Base-by-base conservation (phyloP, 2,888 invertebrate genomes). In the Scaptodrosophila latifasciaeformis region DNA sequence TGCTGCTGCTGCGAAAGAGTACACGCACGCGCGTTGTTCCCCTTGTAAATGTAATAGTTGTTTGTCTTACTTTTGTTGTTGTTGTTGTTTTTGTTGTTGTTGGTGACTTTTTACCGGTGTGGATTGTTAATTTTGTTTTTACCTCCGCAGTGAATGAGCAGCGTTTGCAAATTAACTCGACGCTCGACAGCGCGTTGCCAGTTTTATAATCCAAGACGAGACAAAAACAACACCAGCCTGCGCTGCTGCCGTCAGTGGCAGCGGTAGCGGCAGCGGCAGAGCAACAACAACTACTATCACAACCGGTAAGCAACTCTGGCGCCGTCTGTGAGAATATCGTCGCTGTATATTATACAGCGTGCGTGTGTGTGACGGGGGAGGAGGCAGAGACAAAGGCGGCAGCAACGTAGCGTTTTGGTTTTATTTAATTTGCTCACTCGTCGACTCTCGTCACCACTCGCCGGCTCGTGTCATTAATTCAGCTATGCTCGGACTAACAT, bases 191-290 rank as follows among this genome's bases (percentile, higher is more conserved):
- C 67, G 67, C 81, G 68, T 63, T 67, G 82, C 69, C 76, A 49
- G 67, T 80, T 80, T 80, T 82, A 81, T 82, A 81, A 78, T 76
- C 70, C 79, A 78, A 82, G n/a, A n/a, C n/a, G n/a, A n/a, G n/a
- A n/a, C n/a, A n/a, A n/a, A n/a, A n/a, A n/a, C n/a, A n/a, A n/a
- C n/a, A n/a, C n/a, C n/a, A n/a, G n/a, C n/a, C n/a, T n/a, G 40
- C 31, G 58, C 56, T n/a, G 52, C 47, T 7, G 56, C 40, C 21
- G 50, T 46, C 54, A 48, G 48, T 65, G 39, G 61, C 50, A 39
- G 57, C 48, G 37, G 51, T 50, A 43, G 50, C 62, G 46, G 62
- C 60, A 43, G 44, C 49, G 43, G 29, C 57, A 15, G 30, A 46
- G 27, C 55, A 49, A 15, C 48, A 50, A n/a, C 43, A 45, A 34